phyloP scores from a whole-genome alignment of 2,113 vertebrate genomes.

The Amphiprion ocellaris region DNA sequence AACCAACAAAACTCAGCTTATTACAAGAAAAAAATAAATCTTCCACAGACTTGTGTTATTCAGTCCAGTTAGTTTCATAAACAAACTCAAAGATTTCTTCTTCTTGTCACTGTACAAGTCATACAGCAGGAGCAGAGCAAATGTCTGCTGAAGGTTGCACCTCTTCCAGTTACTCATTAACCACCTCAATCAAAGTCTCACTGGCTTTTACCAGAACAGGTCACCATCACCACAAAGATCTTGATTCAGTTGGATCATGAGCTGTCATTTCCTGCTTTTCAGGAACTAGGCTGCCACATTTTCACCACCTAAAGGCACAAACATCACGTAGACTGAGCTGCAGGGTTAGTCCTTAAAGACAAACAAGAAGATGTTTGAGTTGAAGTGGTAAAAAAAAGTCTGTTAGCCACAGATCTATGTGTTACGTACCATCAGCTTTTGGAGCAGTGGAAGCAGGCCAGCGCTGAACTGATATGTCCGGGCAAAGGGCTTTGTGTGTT shows the following conservation, averaged over 20 bases:
- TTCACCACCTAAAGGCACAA: not conserved
- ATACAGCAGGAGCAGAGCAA: slow-evolving; percentile 45
- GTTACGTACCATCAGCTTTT: slow-evolving; percentile 67
- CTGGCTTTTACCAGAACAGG: slow-evolving; percentile 50
- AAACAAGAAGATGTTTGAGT: not conserved
- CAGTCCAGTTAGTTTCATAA: slow-evolving; percentile 11
- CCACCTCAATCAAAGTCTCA: slow-evolving; percentile 55
- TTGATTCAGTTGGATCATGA: not conserved
- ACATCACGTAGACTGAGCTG: not conserved
- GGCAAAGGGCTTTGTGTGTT: slow-evolving; percentile 77
- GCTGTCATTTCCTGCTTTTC: slow-evolving; percentile 49
- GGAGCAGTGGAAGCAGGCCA: slow-evolving; percentile 70
- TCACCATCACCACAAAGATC: slow-evolving; percentile 15
- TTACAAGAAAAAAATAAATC: not conserved
- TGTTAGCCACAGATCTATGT: not conserved
- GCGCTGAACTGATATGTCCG: slow-evolving; percentile 65
- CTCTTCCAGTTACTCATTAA: slow-evolving; percentile 80
- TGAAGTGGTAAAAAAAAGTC: not conserved
- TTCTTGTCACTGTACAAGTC: slow-evolving; percentile 35
- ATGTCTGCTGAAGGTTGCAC: slow-evolving; percentile 69
- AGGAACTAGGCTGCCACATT: not conserved
- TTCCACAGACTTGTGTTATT: not conserved
- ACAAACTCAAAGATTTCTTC: slow-evolving; percentile 23
- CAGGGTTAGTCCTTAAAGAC: not conserved
- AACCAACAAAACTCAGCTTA: slow-evolving; percentile 25